A percentile compares a stretch with the other conserved stretches of the same genome.
These are phyloP conservation scores for Pachyramphus minor DNA, from an alignment of 2,113 vertebrate genomes.

Conservation along the genomic window DNA sequence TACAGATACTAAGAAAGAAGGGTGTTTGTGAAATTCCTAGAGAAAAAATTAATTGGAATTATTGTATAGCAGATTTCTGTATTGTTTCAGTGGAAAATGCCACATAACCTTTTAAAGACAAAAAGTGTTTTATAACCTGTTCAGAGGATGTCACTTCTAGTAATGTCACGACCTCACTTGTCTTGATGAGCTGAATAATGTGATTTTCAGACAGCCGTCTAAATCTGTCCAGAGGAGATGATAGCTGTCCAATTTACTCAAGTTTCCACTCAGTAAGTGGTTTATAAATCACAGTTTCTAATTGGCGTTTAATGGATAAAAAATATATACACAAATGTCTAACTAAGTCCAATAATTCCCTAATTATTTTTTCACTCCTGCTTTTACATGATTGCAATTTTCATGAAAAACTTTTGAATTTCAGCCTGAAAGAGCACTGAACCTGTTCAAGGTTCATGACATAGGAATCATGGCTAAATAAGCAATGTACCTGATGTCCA, in stretches of 20 bases:
- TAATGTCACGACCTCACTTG: background rate
- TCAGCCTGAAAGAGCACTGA: background rate
- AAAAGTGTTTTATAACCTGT: background rate
- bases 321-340: background rate
- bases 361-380: background rate
- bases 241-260: background rate
- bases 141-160: background rate
- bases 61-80: background rate
- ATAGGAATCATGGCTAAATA: background rate
- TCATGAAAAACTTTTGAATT: background rate
- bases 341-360: background rate
- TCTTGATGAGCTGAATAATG: background rate
- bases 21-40: background rate
- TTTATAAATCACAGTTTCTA: background rate
- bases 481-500: background rate
- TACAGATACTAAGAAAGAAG: background rate
- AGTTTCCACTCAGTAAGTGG: background rate
- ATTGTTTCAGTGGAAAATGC: background rate
- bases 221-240: background rate
- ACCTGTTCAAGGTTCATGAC: background rate
- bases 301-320: background rate
- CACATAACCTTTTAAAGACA: background rate
- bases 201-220: background rate
- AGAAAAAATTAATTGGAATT: background rate
- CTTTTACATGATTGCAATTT: background rate